Conservation (phyloP, 2,888 invertebrate species). For the Acanthacorydalis orientalis region DNA sequence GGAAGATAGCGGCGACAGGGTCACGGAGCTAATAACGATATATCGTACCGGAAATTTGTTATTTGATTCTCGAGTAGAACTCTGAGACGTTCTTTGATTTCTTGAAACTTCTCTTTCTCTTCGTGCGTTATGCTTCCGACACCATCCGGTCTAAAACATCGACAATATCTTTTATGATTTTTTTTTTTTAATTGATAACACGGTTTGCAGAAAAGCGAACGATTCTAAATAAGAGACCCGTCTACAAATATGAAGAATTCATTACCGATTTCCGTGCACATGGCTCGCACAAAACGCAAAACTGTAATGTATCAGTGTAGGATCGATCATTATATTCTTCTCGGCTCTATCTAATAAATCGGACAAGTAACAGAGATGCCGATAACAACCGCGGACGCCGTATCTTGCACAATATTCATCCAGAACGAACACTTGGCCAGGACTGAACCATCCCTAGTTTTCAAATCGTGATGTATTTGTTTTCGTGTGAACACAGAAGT, state of each 20-base stretch:
- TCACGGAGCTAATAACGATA: not conserved
- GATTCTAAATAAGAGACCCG: not conserved
- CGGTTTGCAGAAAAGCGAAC: not conserved
- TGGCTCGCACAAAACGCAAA: conserved; percentile 99
- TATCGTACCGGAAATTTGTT: conserved; percentile 79
- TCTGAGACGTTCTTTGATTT: conserved; percentile 88
- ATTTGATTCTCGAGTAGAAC: conserved; percentile 93
- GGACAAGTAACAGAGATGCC: conserved; percentile 89
- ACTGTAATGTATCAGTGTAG: conserved; percentile 95
- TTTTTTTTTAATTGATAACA: not conserved
- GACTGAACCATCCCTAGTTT: conserved; percentile 95
- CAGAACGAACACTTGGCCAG: conserved; percentile 94
- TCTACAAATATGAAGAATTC: not conserved
- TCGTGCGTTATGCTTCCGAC: conserved; percentile 97
- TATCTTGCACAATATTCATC: conserved; percentile 97
- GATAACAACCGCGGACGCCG: conserved; percentile 91
- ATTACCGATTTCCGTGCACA: conserved; percentile 93
- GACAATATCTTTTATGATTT: not conserved
- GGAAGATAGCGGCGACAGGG: no score
- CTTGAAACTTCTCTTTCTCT: conserved; percentile 95
- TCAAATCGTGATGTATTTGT: conserved; percentile 9
- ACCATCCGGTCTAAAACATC: conserved; percentile 76
- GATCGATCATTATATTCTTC: conserved; percentile 86
- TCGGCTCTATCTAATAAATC: conserved; percentile 92
- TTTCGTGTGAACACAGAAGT: not conserved